Base-by-base conservation (phyloP, 2,888 invertebrate species). In the Carterocephalus palaemon region DNA sequence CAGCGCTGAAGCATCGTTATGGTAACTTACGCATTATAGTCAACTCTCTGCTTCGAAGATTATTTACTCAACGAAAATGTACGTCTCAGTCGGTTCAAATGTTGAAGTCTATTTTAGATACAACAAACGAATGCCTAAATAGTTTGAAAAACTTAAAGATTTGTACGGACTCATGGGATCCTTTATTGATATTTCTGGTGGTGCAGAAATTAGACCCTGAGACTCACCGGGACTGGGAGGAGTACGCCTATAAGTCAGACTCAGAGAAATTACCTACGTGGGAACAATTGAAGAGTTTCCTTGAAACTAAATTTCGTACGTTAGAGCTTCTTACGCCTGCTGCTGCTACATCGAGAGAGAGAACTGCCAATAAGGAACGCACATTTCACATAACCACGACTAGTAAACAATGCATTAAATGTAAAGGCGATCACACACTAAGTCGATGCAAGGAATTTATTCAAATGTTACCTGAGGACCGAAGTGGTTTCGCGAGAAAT, bases 191-290 rank as follows among this genome's bases (percentile, higher is more conserved):
- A 36, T 57, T 53, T 48, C 36, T 60, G 4, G 46, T 57, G 0
- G 36, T 37, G 4, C 57, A 56, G 29, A 59, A 55, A 24, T 28
- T 57, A 37, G 60, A 60, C 38, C 46, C 51, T 15, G 56, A 58
- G 16, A 34, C 57, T 29, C 55, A 51, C n/a, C 51, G 49, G 4
- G 42, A 50, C 0, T 60, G 52, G 55, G 57, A 60, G 42, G 33
- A 53, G 10, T 10, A 47, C 37, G 12, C 37, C n/a, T 46, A 48
- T 20, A 29, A 13, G 23, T 39, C 46, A 17, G 17, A 39, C n/a
- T n/a, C 36, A 1, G 45, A 53, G n/a, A 38, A 24, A 1, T 31
- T 55, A 15, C 53, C 55, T 4, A 45, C 40, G 1, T 50, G 49
- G 53, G 13, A 12, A 0, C 32, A 41, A 3, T 17, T 53, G 8